phyloP scores from a whole-genome alignment of 1,140 invertebrate genomes.

The Orchesella cincta region DNA sequence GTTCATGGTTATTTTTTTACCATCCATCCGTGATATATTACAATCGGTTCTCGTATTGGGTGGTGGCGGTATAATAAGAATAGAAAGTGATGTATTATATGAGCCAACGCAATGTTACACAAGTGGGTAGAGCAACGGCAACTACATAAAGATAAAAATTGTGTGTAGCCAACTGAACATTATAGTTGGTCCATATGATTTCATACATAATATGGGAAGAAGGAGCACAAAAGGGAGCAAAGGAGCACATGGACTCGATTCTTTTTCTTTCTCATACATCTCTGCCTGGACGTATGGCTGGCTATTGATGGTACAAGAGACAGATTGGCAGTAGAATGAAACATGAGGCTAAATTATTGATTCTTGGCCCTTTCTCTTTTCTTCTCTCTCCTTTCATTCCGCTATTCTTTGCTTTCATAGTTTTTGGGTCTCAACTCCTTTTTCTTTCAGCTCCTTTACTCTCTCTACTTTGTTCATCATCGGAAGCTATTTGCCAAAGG shows the following conservation, averaged over 20 bases:
- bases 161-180: neutral
- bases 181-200: neutral
- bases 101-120: neutral
- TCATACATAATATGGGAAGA: neutral
- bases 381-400: neutral
- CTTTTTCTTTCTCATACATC: neutral
- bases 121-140: too few species aligned
- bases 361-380: conserved; percentile 2
- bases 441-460: neutral
- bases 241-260: neutral
- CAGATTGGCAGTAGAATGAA: conserved; percentile 13
- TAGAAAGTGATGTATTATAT: conserved; percentile 6
- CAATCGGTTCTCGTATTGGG: neutral
- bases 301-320: conserved; percentile 14
- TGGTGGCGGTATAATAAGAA: neutral
- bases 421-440: neutral
- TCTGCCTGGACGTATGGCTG: neutral
- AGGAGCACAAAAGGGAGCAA: neutral
- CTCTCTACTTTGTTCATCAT: neutral
- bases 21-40: neutral
- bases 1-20: neutral
- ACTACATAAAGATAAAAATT: neutral
- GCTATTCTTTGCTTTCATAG: neutral
- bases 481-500: conserved; percentile 28
- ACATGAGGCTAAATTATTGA: conserved; percentile 21